Base-by-base conservation (phyloP, 2,888 invertebrate genomes). In the Lasioglossum vierecki region DNA sequence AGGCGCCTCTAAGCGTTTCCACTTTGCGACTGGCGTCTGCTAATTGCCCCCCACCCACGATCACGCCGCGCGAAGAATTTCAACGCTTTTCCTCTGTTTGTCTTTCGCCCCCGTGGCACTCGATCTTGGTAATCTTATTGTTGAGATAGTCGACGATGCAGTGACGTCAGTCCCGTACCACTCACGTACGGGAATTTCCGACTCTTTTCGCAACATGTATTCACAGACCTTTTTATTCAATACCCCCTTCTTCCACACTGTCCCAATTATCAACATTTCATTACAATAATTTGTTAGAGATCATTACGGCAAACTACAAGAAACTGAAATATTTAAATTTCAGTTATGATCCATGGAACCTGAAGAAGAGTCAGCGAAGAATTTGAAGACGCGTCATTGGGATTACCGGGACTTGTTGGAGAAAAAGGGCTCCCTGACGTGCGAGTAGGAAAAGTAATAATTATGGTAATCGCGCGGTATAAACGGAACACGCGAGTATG, bases 41-140 rank as follows among this genome's bases (percentile, higher is more conserved):
- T 87, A 87, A 87, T 87, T 87, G 79, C 75, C 76, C 70, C 70
- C 44, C 63, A n/a, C n/a, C 70, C 44, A 35, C 79, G 71, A 85
- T 72, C 73, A 35, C 72, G 63, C 39, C 75, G 44, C 57, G 39
- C 39, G 72, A 84, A 84, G 79, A 76, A 84, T 79, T 76, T 76
- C 76, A 15, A 76, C 53, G 71, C 75, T 60, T 71, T 70, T 35
- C 85, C 15, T 53, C 46, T 13, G 77, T 13, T 77, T 70, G 49
- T 41, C 41, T 68, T 53, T 26, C 39, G 46, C 53, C 11, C n/a
- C 44, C 8, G 46, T 4, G 35, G 41, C 68, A 18, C 68, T n/a
- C n/a, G 53, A 53, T 76, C 70, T 53, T 53, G 63, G 26, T 44
- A 44, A 66, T 44, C 22, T n/a, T 46, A 68, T 66, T 26, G 60